Evolutionary conservation across 2,797 vertebrate genomes (phyloP).

Genomic region (Phrynocephalus vlangalii): DNA sequence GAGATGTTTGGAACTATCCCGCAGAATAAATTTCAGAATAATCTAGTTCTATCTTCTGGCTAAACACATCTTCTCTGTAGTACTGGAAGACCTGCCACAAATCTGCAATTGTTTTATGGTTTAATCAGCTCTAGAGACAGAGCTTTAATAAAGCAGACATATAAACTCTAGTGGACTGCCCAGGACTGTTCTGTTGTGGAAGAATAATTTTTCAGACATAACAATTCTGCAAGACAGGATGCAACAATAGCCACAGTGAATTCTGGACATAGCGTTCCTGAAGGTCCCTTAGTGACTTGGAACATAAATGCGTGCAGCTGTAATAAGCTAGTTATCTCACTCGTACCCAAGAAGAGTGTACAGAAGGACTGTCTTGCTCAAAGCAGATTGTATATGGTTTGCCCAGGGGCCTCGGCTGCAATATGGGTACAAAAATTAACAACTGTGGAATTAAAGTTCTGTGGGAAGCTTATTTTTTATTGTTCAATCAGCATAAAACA

Average conservation of each 20-base stretch:
- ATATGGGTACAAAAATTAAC: conserved; percentile 30
- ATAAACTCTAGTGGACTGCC: conserved; percentile 58
- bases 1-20: background rate
- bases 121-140: conserved; percentile 52
- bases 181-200: conserved; percentile 47
- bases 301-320: conserved; percentile 18
- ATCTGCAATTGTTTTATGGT: conserved; percentile 36
- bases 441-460: background rate
- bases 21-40: conserved; percentile 28
- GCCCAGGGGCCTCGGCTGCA: conserved; percentile 19
- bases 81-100: conserved; percentile 36
- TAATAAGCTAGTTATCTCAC: conserved; percentile 27
- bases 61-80: conserved; percentile 32
- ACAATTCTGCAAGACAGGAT: conserved; percentile 36
- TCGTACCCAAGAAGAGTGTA: conserved; percentile 34
- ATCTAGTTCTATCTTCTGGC: conserved; percentile 12
- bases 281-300: conserved; percentile 54
- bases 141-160: conserved; percentile 51
- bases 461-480: background rate
- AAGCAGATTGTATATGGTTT: conserved; percentile 22
- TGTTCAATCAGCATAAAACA: conserved; percentile 44
- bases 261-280: conserved; percentile 10
- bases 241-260: conserved; percentile 49
- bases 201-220: conserved; percentile 58
- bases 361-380: conserved; percentile 7